Percentiles rank a stretch among this genome's conserved stretches.
Conservation (phyloP, 1,140 invertebrate genomes). For the Monomorium pharaonis region DNA sequence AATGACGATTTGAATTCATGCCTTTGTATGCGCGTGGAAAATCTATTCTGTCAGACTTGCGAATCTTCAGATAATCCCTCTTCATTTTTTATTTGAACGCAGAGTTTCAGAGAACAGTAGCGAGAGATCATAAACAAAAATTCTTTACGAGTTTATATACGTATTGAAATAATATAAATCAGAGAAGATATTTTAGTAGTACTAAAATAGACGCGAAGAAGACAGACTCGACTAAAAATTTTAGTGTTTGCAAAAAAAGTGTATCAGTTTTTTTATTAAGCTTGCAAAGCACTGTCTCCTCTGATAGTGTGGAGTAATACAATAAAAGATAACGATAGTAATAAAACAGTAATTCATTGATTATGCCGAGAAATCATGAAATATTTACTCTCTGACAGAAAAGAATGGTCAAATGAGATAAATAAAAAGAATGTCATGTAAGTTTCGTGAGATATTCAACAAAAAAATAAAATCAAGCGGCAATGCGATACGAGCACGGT, state of each 20-base stretch:
- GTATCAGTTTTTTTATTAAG: neutral
- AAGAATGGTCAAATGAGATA: too few relatives aligned
- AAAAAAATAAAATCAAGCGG: too few relatives aligned
- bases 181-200: neutral
- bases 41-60: neutral
- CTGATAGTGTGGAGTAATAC: neutral
- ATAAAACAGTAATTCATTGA: neutral
- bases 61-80: neutral
- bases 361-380: too few relatives aligned
- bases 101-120: neutral
- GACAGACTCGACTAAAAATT: neutral
- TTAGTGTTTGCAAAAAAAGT: neutral
- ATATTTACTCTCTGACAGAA: too few relatives aligned
- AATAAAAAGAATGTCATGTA: too few relatives aligned
- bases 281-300: neutral
- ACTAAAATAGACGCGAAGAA: neutral
- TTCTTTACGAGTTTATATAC: neutral
- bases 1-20: constrained; percentile 54
- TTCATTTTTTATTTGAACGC: neutral
- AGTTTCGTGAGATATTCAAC: too few relatives aligned
- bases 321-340: neutral
- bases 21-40: constrained; percentile 7
- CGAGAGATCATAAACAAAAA: neutral
- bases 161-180: neutral
- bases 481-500: too few relatives aligned